phyloP scores from a whole-genome alignment of 2,113 vertebrate genomes.

The Hassar affinis region DNA sequence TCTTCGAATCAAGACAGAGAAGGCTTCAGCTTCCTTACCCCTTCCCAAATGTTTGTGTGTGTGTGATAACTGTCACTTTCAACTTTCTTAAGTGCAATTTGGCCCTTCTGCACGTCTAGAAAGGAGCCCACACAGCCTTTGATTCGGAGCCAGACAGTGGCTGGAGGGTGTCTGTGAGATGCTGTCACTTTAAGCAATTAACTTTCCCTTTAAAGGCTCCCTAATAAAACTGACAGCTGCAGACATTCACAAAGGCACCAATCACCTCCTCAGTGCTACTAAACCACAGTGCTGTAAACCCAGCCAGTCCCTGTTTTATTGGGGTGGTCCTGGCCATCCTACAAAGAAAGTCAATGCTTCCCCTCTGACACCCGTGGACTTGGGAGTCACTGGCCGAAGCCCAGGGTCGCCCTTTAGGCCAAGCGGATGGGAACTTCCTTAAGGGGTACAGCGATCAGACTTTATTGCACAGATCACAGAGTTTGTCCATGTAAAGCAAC shows the following conservation, averaged over 20 bases:
- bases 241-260: constrained; percentile 69
- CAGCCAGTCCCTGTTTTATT: constrained; percentile 55
- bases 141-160: constrained; percentile 49
- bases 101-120: constrained; percentile 38
- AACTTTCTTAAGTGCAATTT: constrained; percentile 49
- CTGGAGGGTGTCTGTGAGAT: constrained; percentile 54
- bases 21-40: not conserved
- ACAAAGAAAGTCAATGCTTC: constrained; percentile 35
- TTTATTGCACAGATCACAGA: not conserved
- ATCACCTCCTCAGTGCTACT: constrained; percentile 74
- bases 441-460: not conserved
- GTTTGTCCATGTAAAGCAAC: not conserved
- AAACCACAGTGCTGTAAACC: constrained; percentile 73
- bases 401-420: not conserved
- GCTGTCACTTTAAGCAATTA: constrained; percentile 79
- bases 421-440: not conserved
- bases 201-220: constrained; percentile 74
- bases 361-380: constrained; percentile 41
- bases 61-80: constrained; percentile 40
- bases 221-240: constrained; percentile 83
- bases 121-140: constrained; percentile 39
- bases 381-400: constrained; percentile 33
- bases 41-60: constrained; percentile 15
- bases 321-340: constrained; percentile 44
- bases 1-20: not conserved